phyloP scores from a whole-genome alignment of 1,140 invertebrate species.

The Listronotus bonariensis region DNA sequence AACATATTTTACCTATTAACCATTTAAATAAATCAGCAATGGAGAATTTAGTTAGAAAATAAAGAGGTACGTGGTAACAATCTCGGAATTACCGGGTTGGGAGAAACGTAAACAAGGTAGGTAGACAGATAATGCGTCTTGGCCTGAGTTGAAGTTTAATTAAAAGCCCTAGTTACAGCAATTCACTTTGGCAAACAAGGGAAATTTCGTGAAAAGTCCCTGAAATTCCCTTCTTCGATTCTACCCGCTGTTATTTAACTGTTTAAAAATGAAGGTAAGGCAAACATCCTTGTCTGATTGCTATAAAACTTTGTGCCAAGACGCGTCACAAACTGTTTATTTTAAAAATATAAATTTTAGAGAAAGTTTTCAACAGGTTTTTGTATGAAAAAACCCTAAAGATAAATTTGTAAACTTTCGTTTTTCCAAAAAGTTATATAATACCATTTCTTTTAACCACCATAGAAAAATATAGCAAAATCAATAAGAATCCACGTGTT shows the following conservation, averaged over 20 bases:
- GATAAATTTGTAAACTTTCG: too few relatives aligned
- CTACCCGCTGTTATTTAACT: neutral
- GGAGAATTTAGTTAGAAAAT: neutral
- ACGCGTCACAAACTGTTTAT: too few relatives aligned
- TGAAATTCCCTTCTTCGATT: neutral
- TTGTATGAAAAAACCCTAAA: too few relatives aligned
- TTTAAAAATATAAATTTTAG: too few relatives aligned
- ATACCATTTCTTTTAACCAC: too few relatives aligned
- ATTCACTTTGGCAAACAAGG: neutral
- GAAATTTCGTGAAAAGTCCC: slow-evolving; percentile 6
- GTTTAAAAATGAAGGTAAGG: neutral
- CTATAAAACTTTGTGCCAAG: neutral
- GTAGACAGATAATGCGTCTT: slow-evolving; percentile 9
- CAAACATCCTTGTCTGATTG: neutral
- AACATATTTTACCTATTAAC: too few relatives aligned
- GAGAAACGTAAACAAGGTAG: slow-evolving; percentile 3
- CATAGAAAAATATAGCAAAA: too few relatives aligned
- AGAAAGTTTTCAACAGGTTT: too few relatives aligned
- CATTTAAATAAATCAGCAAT: too few relatives aligned
- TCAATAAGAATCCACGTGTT: too few relatives aligned
- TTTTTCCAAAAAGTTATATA: too few relatives aligned
- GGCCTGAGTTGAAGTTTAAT: slow-evolving; percentile 8
- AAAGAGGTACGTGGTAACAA: neutral
- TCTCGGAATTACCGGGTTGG: neutral
- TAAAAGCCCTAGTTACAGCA: slow-evolving; percentile 12